Base-by-base conservation (phyloP, 2,888 invertebrate species). In the Crioceris asparagi region DNA sequence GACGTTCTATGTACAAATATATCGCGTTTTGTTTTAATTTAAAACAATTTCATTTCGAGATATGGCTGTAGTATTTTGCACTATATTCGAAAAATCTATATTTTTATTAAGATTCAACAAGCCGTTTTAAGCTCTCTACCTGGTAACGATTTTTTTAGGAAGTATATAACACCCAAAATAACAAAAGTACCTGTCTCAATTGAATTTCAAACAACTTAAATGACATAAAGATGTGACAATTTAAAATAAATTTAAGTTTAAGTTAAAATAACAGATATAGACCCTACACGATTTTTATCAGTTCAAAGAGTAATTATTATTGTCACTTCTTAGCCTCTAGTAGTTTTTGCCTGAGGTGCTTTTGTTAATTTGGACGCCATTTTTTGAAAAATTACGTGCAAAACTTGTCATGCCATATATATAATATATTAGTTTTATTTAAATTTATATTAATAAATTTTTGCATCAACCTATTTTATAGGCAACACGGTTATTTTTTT, bases 1-100 rank as follows among this genome's bases (percentile, higher is more conserved):
- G n/a, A n/a, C n/a, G n/a, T n/a, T 42, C 36, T 48, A 51, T 48
- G 34, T 45, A 51, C 47, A 33, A 44, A 48, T 41, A 49, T 38
- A 44, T 42, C 47, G 45, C 46, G 40, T 38, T 39, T 40, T 50
- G 53, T 51, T 54, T 54, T 53, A 50, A 51, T 53, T 53, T 53
- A 52, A 53, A 54, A 54, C 51, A 49, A 34, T 42, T 35, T 37
- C 25, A 36, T 42, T n/a, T 42, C 42, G 39, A 47, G 39, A 43
- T 44, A 51, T 49, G 47, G 46, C 49, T 42, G 37, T 46, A 38
- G n/a, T n/a, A 27, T 46, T 50, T 53, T 49, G 51, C 51, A 50
- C 48, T 50, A 48, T 27, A 27, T 27, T 27, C 27, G 12, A 27
- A 4, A 5, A 6, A n/a, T 27, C 11, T 27, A 27, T n/a, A 41